Conservation (phyloP, 1,140 invertebrate genomes). For the Acromyrmex charruanus region DNA sequence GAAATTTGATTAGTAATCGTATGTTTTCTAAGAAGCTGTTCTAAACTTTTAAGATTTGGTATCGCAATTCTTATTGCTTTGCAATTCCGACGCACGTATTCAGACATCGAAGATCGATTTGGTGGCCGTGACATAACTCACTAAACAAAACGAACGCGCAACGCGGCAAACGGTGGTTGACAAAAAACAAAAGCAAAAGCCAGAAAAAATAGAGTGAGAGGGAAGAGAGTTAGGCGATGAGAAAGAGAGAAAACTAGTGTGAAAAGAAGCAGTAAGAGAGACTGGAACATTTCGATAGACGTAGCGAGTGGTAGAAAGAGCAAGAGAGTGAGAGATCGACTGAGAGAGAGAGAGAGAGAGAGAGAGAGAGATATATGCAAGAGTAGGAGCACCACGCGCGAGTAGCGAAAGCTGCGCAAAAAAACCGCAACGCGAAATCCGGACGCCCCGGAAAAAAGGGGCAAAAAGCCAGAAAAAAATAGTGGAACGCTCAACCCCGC, state of each 20-base stretch:
- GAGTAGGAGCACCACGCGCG: slow-evolving; percentile 44
- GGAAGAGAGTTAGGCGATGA: not conserved
- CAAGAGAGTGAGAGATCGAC: slow-evolving; percentile 39
- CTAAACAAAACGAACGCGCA: slow-evolving; percentile 63
- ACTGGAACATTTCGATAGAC: slow-evolving; percentile 26
- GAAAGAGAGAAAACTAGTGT: slow-evolving; percentile 43
- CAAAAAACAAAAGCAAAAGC: slow-evolving; percentile 64
- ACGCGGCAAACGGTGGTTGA: slow-evolving; percentile 60
- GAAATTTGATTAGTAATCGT: not conserved
- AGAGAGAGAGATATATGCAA: slow-evolving; percentile 57
- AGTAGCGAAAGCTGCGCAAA: slow-evolving; percentile 76
- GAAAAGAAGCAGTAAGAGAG: slow-evolving; percentile 49
- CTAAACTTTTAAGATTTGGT: not conserved
- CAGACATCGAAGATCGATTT: slow-evolving; percentile 63
- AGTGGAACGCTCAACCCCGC: slow-evolving; percentile 69
- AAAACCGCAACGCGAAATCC: slow-evolving; percentile 75
- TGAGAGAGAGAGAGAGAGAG: slow-evolving; percentile 41
- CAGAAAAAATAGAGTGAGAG: slow-evolving; percentile 60
- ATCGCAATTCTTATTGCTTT: slow-evolving; percentile 39
- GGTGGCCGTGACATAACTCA: slow-evolving; percentile 64
- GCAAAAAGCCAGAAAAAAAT: slow-evolving; percentile 76
- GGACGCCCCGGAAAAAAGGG: slow-evolving; percentile 73
- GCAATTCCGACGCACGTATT: slow-evolving; percentile 43
- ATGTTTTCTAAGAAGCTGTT: not conserved
- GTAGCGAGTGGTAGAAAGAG: slow-evolving; percentile 10